Percentiles rank a stretch among this genome's conserved stretches.
These are phyloP conservation scores for Urocitellus parryii DNA, from an alignment of 2,113 vertebrate species.

Conservation along the genomic window DNA sequence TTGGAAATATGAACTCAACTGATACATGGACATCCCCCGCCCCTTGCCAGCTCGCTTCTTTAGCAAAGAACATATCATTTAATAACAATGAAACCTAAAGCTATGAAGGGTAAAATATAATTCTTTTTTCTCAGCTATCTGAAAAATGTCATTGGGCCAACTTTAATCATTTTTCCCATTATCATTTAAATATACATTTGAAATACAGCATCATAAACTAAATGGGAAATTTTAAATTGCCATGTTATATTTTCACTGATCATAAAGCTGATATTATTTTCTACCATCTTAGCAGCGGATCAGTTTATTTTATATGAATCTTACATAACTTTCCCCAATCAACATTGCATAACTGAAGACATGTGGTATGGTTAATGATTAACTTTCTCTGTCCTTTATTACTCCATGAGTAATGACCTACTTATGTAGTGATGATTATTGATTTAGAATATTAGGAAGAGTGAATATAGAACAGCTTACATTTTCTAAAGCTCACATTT, in stretches of 20 bases:
- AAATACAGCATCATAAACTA: slow-evolving; percentile 48
- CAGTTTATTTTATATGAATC: slow-evolving; percentile 25
- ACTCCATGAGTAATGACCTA: slow-evolving; percentile 37
- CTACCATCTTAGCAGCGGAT: slow-evolving; percentile 42
- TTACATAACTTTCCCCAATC: background rate
- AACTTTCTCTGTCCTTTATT: slow-evolving; percentile 30
- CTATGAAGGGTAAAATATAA: slow-evolving; percentile 30
- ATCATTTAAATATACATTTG: slow-evolving; percentile 62
- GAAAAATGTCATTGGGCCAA: slow-evolving; percentile 50
- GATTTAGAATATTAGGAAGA: slow-evolving; percentile 28
- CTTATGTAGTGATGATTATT: background rate
- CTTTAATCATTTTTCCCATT: slow-evolving; percentile 61
- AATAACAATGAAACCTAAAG: background rate
- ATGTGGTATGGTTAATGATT: slow-evolving; percentile 25
- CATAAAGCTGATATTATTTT: slow-evolving; percentile 54
- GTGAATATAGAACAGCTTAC: background rate
- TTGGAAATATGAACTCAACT: slow-evolving; percentile 29
- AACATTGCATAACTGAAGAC: slow-evolving; percentile 34
- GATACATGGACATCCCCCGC: background rate
- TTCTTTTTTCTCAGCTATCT: slow-evolving; percentile 58
- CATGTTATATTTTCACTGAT: slow-evolving; percentile 41
- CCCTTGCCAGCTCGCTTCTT: background rate
- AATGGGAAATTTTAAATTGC: slow-evolving; percentile 54
- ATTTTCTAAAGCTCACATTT: background rate
- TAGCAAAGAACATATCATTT: slow-evolving; percentile 2